These are phyloP conservation scores for Mesoligia furuncula DNA, from an alignment of 2,888 invertebrate genomes.

Conservation along the genomic window DNA sequence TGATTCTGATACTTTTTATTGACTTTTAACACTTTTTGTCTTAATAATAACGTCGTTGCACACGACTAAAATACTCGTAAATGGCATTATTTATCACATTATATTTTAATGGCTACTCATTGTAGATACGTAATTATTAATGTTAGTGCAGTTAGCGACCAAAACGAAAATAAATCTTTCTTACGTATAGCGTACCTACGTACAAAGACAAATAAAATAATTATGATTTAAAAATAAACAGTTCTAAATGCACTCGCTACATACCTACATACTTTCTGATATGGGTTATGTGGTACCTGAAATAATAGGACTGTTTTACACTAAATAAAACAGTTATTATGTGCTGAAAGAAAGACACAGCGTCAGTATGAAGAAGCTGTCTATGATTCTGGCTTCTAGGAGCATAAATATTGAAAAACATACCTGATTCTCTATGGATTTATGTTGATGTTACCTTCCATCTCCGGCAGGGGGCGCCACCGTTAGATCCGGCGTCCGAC, in stretches of 20 bases:
- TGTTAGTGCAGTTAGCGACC: slow-evolving; percentile 45
- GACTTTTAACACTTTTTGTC: slow-evolving; percentile 65
- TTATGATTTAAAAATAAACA: neutral
- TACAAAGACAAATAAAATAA: neutral
- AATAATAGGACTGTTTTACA: too few relatives aligned
- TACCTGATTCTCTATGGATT: too few relatives aligned
- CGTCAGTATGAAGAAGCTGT: too few relatives aligned
- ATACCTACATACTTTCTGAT: neutral
- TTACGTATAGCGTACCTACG: slow-evolving; percentile 24
- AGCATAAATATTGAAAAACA: too few relatives aligned
- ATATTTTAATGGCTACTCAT: slow-evolving; percentile 68
- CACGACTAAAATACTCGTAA: slow-evolving; percentile 81
- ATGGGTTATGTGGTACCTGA: too few relatives aligned
- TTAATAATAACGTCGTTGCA: slow-evolving; percentile 67
- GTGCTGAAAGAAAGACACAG: too few relatives aligned
- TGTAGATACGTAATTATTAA: slow-evolving; percentile 47
- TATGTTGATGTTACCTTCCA: too few relatives aligned
- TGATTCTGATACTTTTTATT: slow-evolving; percentile 64
- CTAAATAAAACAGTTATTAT: too few relatives aligned
- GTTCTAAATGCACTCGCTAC: slow-evolving; percentile 51
- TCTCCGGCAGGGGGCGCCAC: too few relatives aligned
- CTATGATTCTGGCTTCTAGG: too few relatives aligned
- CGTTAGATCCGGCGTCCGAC: too few relatives aligned
- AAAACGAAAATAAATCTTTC: neutral
- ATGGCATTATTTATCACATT: slow-evolving; percentile 87